phyloP scores from a whole-genome alignment of 2,888 invertebrate genomes.

The Aplocera efformata region DNA sequence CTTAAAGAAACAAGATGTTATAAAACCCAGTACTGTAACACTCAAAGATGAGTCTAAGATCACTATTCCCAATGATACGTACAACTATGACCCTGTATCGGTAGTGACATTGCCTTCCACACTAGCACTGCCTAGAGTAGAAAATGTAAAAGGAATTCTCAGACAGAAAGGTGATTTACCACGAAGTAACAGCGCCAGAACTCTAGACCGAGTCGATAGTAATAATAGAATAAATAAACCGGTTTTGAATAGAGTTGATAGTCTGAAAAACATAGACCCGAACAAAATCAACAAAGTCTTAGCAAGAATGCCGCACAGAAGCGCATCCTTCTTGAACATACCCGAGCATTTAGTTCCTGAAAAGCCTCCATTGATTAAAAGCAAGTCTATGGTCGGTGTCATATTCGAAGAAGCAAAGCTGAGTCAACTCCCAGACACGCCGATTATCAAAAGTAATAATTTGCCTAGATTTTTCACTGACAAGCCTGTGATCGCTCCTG shows the following conservation, averaged over 20 bases:
- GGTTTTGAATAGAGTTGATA: conserved; percentile 63
- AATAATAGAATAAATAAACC: conserved; percentile 46
- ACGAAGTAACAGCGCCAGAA: conserved; percentile 63
- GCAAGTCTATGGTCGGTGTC: conserved; percentile 68
- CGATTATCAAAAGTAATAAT: conserved; percentile 70
- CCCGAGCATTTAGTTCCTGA: conserved; percentile 64
- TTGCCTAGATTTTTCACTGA: conserved; percentile 72
- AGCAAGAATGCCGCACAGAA: conserved; percentile 67
- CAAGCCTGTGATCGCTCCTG: conserved; percentile 51
- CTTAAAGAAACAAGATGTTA: conserved; percentile 63
- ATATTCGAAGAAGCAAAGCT: conserved; percentile 58
- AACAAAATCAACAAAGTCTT: conserved; percentile 65
- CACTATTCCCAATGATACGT: conserved; percentile 59
- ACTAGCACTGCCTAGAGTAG: conserved; percentile 60
- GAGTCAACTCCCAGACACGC: conserved; percentile 70
- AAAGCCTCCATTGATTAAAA: conserved; percentile 64
- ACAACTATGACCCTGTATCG: conserved; percentile 66
- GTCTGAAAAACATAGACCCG: conserved; percentile 67
- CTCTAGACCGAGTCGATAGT: conserved; percentile 62
- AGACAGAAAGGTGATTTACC: conserved; percentile 49
- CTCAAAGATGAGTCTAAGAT: conserved; percentile 70
- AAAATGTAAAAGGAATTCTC: conserved; percentile 68
- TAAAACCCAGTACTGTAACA: conserved; percentile 69
- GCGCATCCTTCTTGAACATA: conserved; percentile 73
- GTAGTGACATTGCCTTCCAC: conserved; percentile 55